A percentile compares a stretch with the other conserved stretches of the same genome.
These are phyloP conservation scores for Diceros bicornis DNA, from an alignment of 2,797 vertebrate genomes.

Conservation along the genomic window DNA sequence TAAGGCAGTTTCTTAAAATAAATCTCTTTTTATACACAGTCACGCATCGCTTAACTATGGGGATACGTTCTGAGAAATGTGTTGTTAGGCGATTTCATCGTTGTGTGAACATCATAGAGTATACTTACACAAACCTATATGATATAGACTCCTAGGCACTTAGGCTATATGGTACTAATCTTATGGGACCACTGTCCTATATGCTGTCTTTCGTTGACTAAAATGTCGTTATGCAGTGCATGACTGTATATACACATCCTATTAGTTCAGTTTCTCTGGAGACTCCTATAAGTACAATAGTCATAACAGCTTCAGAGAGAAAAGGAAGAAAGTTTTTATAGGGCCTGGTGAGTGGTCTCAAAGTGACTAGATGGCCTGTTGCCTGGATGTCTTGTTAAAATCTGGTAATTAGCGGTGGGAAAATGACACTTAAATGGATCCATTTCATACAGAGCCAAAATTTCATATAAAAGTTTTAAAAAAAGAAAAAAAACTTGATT, in stretches of 20 bases:
- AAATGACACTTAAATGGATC: neutral
- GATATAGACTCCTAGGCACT: too few relatives aligned
- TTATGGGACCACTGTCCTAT: too few relatives aligned
- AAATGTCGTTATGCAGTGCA: too few relatives aligned
- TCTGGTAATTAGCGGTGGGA: neutral
- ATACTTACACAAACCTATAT: too few relatives aligned
- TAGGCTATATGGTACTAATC: too few relatives aligned
- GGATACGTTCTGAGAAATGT: too few relatives aligned
- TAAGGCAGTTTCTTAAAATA: constrained; percentile 27
- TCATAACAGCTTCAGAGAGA: neutral
- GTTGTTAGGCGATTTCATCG: too few relatives aligned
- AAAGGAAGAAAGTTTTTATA: neutral
- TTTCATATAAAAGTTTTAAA: neutral
- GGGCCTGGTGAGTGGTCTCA: neutral
- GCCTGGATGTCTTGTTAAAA: neutral
- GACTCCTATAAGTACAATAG: neutral
- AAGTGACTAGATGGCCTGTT: neutral
- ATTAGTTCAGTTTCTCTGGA: neutral
- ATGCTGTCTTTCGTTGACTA: too few relatives aligned
- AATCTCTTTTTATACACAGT: neutral
- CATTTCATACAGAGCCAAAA: neutral
- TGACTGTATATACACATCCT: neutral
- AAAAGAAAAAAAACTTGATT: neutral
- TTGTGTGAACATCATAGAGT: too few relatives aligned
- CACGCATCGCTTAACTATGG: too few relatives aligned